Evolutionary conservation across 2,797 vertebrate genomes (phyloP).

Genomic region (Atherinosoma microstoma): DNA sequence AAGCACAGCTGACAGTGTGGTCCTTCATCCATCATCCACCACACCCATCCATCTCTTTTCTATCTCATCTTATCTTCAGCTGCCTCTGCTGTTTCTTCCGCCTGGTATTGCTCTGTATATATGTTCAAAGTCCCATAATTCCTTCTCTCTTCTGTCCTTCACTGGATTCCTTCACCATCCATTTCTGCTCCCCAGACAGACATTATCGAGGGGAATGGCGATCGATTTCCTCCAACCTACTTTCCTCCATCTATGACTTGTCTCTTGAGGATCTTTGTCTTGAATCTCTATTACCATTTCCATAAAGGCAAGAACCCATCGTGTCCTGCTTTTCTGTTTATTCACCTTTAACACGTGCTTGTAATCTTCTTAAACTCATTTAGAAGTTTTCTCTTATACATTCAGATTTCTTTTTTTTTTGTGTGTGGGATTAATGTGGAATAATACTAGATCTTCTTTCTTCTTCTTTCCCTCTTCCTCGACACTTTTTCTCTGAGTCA

Average conservation of each 20-base stretch:
- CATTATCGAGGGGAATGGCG: slow-evolving; percentile 36
- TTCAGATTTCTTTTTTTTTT: neutral
- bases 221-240: slow-evolving; percentile 55
- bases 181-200: slow-evolving; percentile 40
- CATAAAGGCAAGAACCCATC: neutral
- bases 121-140: slow-evolving; percentile 22
- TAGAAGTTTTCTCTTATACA: neutral
- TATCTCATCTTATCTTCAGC: slow-evolving; percentile 30
- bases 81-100: slow-evolving; percentile 8
- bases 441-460: neutral
- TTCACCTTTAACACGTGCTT: neutral
- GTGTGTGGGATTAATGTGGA: neutral
- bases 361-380: neutral
- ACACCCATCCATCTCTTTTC: slow-evolving; percentile 39
- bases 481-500: neutral
- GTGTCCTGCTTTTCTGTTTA: slow-evolving; percentile 2
- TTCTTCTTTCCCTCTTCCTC: neutral
- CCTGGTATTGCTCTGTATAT: slow-evolving; percentile 26
- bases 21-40: slow-evolving; percentile 37
- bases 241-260: slow-evolving; percentile 27
- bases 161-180: slow-evolving; percentile 13
- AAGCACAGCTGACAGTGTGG: slow-evolving; percentile 13
- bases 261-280: slow-evolving; percentile 33
- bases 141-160: neutral
- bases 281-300: slow-evolving; percentile 14